Base-by-base conservation (phyloP, 2,888 invertebrate species). In the Thecocarcelia acutangulata region DNA sequence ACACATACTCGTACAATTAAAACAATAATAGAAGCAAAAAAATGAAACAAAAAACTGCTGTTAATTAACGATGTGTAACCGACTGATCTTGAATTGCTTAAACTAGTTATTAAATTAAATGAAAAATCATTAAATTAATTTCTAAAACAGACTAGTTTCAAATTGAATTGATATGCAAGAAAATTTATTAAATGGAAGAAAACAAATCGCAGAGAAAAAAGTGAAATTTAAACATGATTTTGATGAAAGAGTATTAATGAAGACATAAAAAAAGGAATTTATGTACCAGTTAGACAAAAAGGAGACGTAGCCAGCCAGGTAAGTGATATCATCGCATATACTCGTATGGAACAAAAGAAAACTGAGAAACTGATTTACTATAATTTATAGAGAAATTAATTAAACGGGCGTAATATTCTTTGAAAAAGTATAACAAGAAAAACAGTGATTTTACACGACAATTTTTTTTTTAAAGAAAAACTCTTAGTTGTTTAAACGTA, bases 21-120 rank as follows among this genome's bases (percentile, higher is more conserved):
- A 46, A 54, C 42, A 73, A 56, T 44, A 17, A 64, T 17, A 21
- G 21, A 21, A 42, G 37, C 8, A 72, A 4, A 17, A 50, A 50
- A 17, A 24, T 17, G 59, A 24, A 48, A 66, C 9, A 50, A 24
- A 40, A 72, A 59, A 24, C 24, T 21, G 52, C 24, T 44, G 46
- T 42, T 72, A 70, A 72, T 75, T 66, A 78, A 19, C 74, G 70
- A 82, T 66, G 82, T 74, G 66, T 78, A 70, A 74, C 56, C n/a
- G 28, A 68, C 63, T 74, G 74, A 78, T 75, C 78, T 82, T 64
- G 64, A 70, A 82, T 42, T 61, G 42, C 11, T 59, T 54, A 68
- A 64, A 77, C 54, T 12, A 56, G 24, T 61, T 54, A 76, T 54
- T 77, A 76, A 80, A 75, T 75, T 59, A 72, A 75, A 72, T 37